Percentiles rank a stretch among this genome's conserved stretches.
phyloP scores from a whole-genome alignment of 2,113 vertebrate species.

The Sminthopsis crassicaudata region DNA sequence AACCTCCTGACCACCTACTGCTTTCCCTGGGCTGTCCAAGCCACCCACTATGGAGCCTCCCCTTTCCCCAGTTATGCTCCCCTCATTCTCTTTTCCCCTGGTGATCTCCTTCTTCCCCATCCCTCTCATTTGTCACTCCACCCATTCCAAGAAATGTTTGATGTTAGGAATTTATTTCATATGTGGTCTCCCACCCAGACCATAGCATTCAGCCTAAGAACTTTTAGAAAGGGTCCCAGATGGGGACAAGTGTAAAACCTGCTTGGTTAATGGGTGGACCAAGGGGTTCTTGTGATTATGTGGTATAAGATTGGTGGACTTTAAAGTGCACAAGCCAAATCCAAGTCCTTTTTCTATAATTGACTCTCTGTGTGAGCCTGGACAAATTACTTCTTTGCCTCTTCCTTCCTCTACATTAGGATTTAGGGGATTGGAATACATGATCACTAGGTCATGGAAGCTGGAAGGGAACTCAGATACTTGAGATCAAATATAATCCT shows the following conservation, averaged over 20 bases:
- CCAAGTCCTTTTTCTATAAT: not conserved
- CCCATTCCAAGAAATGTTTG: not conserved
- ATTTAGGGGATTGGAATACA: not conserved
- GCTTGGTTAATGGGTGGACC: not conserved
- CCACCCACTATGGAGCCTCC: not conserved
- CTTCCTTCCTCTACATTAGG: not conserved
- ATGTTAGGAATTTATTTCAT: conserved; percentile 7
- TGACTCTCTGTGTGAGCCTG: not conserved
- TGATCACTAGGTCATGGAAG: not conserved
- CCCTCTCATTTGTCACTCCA: not conserved
- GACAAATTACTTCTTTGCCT: not conserved
- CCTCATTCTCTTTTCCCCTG: not conserved
- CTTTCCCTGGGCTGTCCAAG: not conserved
- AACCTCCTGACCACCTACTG: not conserved
- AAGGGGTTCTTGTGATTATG: not conserved
- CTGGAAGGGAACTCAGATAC: not conserved
- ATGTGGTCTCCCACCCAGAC: not conserved
- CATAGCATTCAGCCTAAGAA: not conserved
- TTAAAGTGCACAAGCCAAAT: not conserved
- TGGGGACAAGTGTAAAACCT: not conserved
- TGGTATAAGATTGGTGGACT: not conserved
- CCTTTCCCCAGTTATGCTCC: not conserved
- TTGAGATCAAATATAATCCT: not conserved
- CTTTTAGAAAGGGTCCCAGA: conserved; percentile 1
- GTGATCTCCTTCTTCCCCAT: not conserved